Conservation (phyloP, 2,113 vertebrate genomes). For the Oncorhynchus kisutch region DNA sequence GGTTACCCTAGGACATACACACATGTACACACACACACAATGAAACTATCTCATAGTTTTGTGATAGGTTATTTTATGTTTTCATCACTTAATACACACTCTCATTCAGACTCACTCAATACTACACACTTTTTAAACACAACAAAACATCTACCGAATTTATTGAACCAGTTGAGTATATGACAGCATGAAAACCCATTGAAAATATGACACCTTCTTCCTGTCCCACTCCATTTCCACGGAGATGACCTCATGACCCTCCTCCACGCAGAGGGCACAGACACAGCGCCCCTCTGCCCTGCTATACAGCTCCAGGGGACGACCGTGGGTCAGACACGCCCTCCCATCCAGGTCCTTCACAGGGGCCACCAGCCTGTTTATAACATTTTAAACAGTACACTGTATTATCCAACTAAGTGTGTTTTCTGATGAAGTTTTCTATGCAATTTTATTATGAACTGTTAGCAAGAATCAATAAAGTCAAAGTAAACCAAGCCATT, state of each 20-base stretch:
- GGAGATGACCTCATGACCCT: constrained; percentile 39
- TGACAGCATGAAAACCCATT: not conserved
- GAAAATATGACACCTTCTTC: constrained; percentile 51
- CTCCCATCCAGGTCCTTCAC: constrained; percentile 81
- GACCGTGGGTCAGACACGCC: constrained; percentile 82
- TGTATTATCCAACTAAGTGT: no score
- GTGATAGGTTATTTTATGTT: not conserved
- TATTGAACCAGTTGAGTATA: not conserved
- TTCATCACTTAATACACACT: not conserved
- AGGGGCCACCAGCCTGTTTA: constrained; percentile 84
- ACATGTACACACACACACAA: no score
- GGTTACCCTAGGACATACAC: constrained; percentile 30
- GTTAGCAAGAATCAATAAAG: no score
- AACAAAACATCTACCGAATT: not conserved
- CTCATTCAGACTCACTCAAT: not conserved
- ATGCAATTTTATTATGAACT: no score
- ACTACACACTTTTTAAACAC: not conserved
- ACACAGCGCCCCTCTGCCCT: constrained; percentile 77
- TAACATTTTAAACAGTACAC: no score
- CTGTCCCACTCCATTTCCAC: constrained; percentile 49
- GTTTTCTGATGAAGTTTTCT: no score
- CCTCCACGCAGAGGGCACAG: constrained; percentile 82
- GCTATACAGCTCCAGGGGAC: constrained; percentile 89
- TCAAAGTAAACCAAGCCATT: no score
- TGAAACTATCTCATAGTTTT: no score